phyloP scores from a whole-genome alignment of 35 echinoderm and acorn worm species.

The Amphiura filiformis region DNA sequence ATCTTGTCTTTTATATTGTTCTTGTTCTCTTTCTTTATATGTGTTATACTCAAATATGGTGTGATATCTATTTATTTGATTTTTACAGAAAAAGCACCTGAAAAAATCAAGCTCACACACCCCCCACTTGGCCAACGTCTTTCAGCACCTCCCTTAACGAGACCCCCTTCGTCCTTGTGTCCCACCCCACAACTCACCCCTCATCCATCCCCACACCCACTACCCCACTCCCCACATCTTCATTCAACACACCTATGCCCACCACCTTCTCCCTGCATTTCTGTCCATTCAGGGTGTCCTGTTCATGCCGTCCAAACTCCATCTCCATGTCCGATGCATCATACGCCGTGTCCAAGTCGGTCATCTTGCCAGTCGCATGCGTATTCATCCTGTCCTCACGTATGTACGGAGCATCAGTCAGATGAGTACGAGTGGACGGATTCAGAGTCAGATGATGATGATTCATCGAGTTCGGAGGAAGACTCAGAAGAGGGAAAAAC shows the following conservation, averaged over 20 bases:
- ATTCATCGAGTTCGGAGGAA: background rate
- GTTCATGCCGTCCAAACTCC: conserved; percentile 79
- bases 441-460: conserved; percentile 23
- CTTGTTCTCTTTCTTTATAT: too few species aligned
- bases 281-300: conserved; percentile 66
- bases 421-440: conserved; percentile 56
- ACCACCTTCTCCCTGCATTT: conserved; percentile 54
- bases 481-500: conserved; percentile 42
- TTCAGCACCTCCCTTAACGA: conserved; percentile 81
- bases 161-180: conserved; percentile 40
- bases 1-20: too few species aligned
- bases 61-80: too few species aligned
- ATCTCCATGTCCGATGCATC: conserved; percentile 71
- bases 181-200: conserved; percentile 30
- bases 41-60: too few species aligned
- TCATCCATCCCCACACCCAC: conserved; percentile 53
- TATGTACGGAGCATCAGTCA: conserved; percentile 40
- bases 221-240: conserved; percentile 23
- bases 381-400: conserved; percentile 49
- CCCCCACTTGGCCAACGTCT: conserved; percentile 82
- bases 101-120: conserved; percentile 39
- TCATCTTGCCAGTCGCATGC: conserved; percentile 24
- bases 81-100: background rate
- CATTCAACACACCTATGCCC: conserved; percentile 26
- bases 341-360: conserved; percentile 63